Percentiles rank a stretch among this genome's conserved stretches.
Evolutionary conservation across 2,888 invertebrate genomes (phyloP).

Genomic region (Therioaphis trifolii): DNA sequence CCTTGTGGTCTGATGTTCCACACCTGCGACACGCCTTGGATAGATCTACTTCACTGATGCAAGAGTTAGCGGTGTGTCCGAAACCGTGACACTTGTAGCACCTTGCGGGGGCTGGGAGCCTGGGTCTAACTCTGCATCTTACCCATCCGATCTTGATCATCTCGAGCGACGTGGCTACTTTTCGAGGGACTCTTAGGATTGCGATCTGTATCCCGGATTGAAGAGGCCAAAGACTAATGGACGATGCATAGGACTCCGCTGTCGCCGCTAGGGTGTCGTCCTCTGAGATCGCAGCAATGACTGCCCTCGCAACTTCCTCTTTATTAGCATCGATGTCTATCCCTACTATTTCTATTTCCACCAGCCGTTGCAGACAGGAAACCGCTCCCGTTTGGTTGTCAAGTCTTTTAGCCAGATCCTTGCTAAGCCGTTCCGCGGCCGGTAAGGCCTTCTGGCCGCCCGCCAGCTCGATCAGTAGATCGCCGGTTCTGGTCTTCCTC

Average conservation of each 20-base stretch:
- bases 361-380: no score
- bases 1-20: no score
- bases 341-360: background rate
- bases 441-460: no score
- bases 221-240: background rate
- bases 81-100: background rate
- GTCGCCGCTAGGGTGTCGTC: no score
- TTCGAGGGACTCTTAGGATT: no score
- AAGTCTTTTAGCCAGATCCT: background rate
- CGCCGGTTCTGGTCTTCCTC: no score
- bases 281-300: no score
- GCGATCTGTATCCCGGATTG: no score
- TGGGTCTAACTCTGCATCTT: background rate
- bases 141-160: background rate
- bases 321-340: background rate
- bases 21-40: background rate
- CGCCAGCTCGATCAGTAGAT: no score
- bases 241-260: no score
- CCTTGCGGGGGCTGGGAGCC: background rate
- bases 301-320: no score
- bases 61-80: background rate
- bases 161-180: no score
- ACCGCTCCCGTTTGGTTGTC: background rate
- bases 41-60: background rate
- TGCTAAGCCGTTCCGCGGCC: background rate